phyloP scores from a whole-genome alignment of 2,113 vertebrate species.

The Poeciliopsis turrubarensis region DNA sequence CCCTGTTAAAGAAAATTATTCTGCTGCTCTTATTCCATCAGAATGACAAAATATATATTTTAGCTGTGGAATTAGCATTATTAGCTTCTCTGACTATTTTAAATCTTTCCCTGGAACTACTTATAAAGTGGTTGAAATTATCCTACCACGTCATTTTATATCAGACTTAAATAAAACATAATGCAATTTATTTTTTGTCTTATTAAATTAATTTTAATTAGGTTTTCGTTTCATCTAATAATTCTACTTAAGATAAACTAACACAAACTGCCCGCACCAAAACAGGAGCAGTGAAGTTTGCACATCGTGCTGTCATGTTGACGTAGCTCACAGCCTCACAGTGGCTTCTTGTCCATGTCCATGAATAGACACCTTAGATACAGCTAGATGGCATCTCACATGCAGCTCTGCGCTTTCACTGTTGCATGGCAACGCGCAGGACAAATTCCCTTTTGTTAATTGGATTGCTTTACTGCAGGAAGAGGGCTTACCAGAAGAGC shows the following conservation, averaged over 20 bases:
- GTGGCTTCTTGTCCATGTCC: conserved; percentile 62
- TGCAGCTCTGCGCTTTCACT: conserved; percentile 60
- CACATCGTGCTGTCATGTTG: conserved; percentile 50
- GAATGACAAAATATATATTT: not conserved
- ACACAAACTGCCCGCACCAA: not conserved
- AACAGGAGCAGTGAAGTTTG: conserved; percentile 11
- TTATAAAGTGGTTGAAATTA: not conserved
- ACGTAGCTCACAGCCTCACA: conserved; percentile 55
- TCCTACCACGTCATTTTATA: too few species aligned
- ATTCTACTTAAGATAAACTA: too few species aligned
- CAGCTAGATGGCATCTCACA: conserved; percentile 59
- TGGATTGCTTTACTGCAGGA: conserved; percentile 60
- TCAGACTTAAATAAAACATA: not conserved
- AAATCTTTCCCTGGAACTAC: not conserved
- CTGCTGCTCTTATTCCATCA: not conserved
- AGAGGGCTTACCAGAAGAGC: conserved; percentile 34
- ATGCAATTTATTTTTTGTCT: not conserved
- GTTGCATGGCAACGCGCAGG: conserved; percentile 63
- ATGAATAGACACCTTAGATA: conserved; percentile 66
- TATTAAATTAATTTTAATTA: not conserved
- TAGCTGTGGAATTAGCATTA: not conserved
- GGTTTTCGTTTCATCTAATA: not conserved
- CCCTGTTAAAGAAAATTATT: not conserved
- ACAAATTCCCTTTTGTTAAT: conserved; percentile 72
- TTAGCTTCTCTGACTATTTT: not conserved